Evolutionary conservation across 2,797 vertebrate species (phyloP), one percentile per base, ranked within the genome.

Genomic region (Betta splendens): DNA sequence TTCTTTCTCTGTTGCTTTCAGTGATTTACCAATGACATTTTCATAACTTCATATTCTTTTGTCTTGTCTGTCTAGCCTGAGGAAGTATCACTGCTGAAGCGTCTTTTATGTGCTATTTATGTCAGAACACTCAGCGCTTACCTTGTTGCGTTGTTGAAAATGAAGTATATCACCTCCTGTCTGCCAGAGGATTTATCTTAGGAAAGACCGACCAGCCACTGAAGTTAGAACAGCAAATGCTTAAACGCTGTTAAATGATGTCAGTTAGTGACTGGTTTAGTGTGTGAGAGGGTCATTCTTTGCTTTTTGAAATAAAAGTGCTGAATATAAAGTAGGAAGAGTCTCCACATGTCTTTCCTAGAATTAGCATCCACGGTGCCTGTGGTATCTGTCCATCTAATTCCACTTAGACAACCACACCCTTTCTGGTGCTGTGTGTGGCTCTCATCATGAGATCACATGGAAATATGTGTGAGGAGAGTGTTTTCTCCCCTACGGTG

Each of bases 371-470:
- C 33, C 7, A 33, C 36, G 37, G 20, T 10, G 10, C 38, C 33
- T 58, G 18, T 55, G 12, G 9, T 65, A 17, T 7, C 7, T 35
- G 70, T 68, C 35, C 37, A 17, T 40, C 43, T 25, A 44, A 10
- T 12, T 60, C 43, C 36, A 55, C 4, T 26, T 40, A 58, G 55
- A 57, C 50, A 75, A 55, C 73, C 75, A 63, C 77, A 57, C 77
- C 83, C 83, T 72, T 10, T 68, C 25, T 11, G 23, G 37, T 16
- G 38, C 49, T 69, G 56, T 69, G 56, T 64, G 69, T 72, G 58
- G 61, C 68, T 75, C 75, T 45, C 72, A 71, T 84, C 74, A 69
- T 66, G 50, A 67, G 63, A 75, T 61, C 65, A 45, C 67, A 52
- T 60, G 54, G 72, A 77, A 84, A 71, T 58, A 22, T 79, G 60